phyloP scores from a whole-genome alignment of 2,797 vertebrate genomes.

The Allobates femoralis region DNA sequence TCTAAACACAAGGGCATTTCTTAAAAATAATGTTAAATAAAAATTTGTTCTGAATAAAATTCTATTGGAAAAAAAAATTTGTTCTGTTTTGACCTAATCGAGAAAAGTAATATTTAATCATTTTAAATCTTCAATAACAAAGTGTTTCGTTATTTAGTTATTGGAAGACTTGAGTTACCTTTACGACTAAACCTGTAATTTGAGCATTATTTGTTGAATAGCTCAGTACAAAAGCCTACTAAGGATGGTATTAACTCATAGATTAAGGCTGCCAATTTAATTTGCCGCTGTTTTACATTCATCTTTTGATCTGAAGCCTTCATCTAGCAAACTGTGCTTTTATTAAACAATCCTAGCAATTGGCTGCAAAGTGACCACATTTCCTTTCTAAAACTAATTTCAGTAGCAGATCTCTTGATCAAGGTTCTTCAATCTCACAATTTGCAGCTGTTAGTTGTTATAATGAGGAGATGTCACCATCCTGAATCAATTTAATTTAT shows the following conservation, averaged over 20 bases:
- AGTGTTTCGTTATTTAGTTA: neutral
- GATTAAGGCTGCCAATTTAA: constrained; percentile 53
- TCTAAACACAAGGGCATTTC: too few species aligned
- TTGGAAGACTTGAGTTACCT: constrained; percentile 33
- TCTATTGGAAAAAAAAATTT: too few species aligned
- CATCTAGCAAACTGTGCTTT: constrained; percentile 63
- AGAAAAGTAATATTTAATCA: neutral
- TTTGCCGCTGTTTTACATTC: constrained; percentile 56
- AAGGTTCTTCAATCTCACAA: constrained; percentile 58
- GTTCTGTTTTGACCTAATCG: too few species aligned
- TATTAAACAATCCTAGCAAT: constrained; percentile 62
- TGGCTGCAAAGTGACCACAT: constrained; percentile 66
- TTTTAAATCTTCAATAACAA: neutral
- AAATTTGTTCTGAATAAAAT: too few species aligned
- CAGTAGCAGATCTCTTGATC: constrained; percentile 65
- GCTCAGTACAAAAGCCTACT: constrained; percentile 45
- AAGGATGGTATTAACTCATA: constrained; percentile 46
- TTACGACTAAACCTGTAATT: constrained; percentile 36
- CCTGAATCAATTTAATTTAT: constrained; percentile 27
- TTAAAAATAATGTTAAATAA: too few species aligned
- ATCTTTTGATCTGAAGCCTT: constrained; percentile 59
- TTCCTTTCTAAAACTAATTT: constrained; percentile 66
- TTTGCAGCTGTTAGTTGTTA: constrained; percentile 66
- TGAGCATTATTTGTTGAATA: constrained; percentile 48
- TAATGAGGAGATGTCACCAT: constrained; percentile 67